A percentile compares a stretch with the other conserved stretches of the same genome.
Conservation (phyloP, 1,140 invertebrate species). For the Brachionus koreanus region DNA sequence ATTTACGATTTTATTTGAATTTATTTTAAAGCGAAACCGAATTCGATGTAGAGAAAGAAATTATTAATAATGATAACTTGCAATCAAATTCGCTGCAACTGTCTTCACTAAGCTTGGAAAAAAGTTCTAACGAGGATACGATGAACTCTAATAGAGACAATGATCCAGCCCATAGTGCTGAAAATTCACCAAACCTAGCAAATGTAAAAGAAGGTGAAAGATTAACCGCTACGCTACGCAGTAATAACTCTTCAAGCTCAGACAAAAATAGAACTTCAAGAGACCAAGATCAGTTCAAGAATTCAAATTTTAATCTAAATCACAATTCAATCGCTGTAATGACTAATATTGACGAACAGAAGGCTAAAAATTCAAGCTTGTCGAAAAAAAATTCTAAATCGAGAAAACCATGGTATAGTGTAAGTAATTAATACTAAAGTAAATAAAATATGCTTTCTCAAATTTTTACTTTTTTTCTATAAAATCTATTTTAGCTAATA, state of each 20-base stretch:
- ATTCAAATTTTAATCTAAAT: not conserved
- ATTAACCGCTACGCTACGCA: not conserved
- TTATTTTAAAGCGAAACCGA: not conserved
- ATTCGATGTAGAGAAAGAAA: not conserved
- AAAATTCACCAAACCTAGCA: not conserved
- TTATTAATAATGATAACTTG: not conserved
- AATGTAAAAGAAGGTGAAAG: not conserved
- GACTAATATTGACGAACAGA: slow-evolving; percentile 3
- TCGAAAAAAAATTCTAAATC: slow-evolving; percentile 32
- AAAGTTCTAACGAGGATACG: not conserved
- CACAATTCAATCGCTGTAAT: not conserved
- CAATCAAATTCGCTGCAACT: not conserved
- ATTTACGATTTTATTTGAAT: not conserved
- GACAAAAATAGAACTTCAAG: not conserved
- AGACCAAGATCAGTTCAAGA: not conserved
- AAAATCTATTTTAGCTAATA: too few species aligned
- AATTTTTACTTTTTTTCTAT: not conserved
- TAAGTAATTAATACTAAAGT: slow-evolving; percentile 1
- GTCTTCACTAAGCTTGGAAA: not conserved
- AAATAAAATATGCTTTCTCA: not conserved
- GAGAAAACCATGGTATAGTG: slow-evolving; percentile 44
- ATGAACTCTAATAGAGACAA: not conserved
- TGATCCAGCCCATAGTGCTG: not conserved
- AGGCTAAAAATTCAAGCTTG: not conserved
- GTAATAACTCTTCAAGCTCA: not conserved